Percentiles rank a stretch among this genome's conserved stretches.
These are phyloP conservation scores for Cyphomyrus discorhynchus DNA, from an alignment of 2,113 vertebrate species.

Conservation along the genomic window DNA sequence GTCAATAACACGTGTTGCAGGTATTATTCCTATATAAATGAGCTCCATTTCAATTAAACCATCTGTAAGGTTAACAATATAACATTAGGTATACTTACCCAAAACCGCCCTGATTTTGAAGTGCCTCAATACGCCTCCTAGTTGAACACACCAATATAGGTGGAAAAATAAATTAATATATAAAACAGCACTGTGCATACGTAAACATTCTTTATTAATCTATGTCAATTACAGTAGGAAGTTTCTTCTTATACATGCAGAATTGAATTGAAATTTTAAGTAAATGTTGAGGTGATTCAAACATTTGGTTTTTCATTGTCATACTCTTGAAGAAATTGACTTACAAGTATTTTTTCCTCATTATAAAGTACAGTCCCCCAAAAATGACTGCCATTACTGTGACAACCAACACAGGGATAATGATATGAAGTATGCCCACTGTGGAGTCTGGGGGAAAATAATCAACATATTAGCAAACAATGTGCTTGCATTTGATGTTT, in stretches of 20 bases:
- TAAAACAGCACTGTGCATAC: not conserved
- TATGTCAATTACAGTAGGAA: not conserved
- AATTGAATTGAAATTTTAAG: not conserved
- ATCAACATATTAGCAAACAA: not conserved
- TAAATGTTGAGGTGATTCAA: not conserved
- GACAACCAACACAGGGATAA: constrained; percentile 42
- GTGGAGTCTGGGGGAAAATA: not conserved
- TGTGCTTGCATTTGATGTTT: not conserved
- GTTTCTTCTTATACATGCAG: not conserved
- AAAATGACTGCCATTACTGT: constrained; percentile 35
- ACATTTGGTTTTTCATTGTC: not conserved
- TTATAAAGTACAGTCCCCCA: constrained; percentile 37
- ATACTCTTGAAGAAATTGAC: constrained; percentile 5
- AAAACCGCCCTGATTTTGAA: not conserved
- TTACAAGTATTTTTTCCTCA: constrained; percentile 55
- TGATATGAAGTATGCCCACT: constrained; percentile 46
- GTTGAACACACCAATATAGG: not conserved
- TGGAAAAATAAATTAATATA: not conserved
- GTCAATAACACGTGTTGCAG: not conserved
- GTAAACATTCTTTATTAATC: not conserved
- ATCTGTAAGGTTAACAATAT: too few species aligned
- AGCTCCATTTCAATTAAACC: not conserved
- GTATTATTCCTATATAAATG: not conserved
- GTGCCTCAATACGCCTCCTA: not conserved
- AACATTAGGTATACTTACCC: not conserved